phyloP scores from a whole-genome alignment of 2,888 invertebrate genomes.

The Actias luna region DNA sequence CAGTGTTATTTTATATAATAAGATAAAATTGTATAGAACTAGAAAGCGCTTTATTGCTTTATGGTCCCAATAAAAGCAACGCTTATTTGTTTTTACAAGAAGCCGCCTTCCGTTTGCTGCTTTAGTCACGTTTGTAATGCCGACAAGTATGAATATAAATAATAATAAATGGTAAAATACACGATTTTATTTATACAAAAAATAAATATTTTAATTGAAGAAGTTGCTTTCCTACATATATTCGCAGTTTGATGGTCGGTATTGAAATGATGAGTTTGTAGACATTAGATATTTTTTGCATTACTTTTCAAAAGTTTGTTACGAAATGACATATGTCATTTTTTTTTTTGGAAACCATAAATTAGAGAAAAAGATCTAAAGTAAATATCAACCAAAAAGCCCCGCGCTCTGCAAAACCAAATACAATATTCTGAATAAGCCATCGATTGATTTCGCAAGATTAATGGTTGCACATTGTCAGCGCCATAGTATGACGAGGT shows the following conservation, averaged over 20 bases:
- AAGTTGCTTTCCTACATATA: neutral
- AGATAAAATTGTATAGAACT: conserved; percentile 25
- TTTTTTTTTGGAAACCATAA: conserved; percentile 65
- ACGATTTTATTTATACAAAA: neutral
- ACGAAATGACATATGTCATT: conserved; percentile 64
- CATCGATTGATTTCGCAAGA: conserved; percentile 82
- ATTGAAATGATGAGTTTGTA: conserved; percentile 9
- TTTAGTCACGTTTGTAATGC: conserved; percentile 19
- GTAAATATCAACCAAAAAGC: conserved; percentile 70
- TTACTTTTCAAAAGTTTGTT: conserved; percentile 24
- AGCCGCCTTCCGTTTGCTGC: conserved; percentile 33
- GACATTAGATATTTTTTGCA: conserved; percentile 28
- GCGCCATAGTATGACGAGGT: conserved; percentile 72
- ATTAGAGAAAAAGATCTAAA: conserved; percentile 77
- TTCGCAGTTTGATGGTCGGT: neutral
- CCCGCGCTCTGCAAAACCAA: conserved; percentile 75
- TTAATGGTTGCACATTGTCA: conserved; percentile 81
- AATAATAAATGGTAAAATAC: neutral
- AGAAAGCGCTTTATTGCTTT: conserved; percentile 69
- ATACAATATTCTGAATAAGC: conserved; percentile 81
- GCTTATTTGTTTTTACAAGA: conserved; percentile 54
- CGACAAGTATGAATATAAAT: conserved; percentile 14
- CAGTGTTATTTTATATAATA: conserved; percentile 12
- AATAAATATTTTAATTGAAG: neutral
- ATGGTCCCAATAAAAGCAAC: conserved; percentile 54